Base-by-base conservation (phyloP, 2,888 invertebrate genomes). In the Ptychoptera albimana region DNA sequence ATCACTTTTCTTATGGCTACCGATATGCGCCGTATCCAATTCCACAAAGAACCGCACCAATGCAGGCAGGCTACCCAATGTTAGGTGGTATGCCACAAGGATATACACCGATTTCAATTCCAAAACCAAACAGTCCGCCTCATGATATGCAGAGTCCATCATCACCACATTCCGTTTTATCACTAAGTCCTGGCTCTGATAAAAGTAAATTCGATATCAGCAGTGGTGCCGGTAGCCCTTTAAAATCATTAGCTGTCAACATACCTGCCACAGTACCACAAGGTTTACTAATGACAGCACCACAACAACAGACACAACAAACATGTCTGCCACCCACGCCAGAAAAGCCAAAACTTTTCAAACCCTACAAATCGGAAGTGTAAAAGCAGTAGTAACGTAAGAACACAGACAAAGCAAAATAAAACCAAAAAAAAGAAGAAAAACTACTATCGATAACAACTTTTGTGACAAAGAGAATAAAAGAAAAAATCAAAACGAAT, bases 341-440 rank as follows among this genome's bases (percentile, higher is more conserved):
- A 42, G 50, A 69, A 36, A 72, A 72, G 53, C 79, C 79, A 1
- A 79, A 80, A 57, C 66, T 83, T 16, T 83, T 83, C 58, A 81
- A 83, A 59, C 83, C 83, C 1, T 83, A 83, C 66, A 83, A 82
- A 55, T 63, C 63, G 46, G 64, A 65, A 53, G 58, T 45, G 14
- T 50, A 48, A 43, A 31, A 40, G 15, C 13, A 5, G 23, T 23
- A 23, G 23, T 7, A 23, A 23, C 23, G 7, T 5, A 23, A 5
- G 3, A 23, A 23, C 3, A 5, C 23, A 23, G 7, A 23, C 23
- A 5, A n/a, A n/a, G n/a, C n/a, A n/a, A n/a, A n/a, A n/a, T n/a
- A n/a, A n/a, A n/a, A n/a, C n/a, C n/a, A n/a, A n/a, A n/a, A n/a
- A n/a, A n/a, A n/a, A n/a, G n/a, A n/a, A n/a, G n/a, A n/a, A n/a